These are phyloP conservation scores for Cerastis leucographa DNA, from an alignment of 2,888 invertebrate species.

Conservation along the genomic window DNA sequence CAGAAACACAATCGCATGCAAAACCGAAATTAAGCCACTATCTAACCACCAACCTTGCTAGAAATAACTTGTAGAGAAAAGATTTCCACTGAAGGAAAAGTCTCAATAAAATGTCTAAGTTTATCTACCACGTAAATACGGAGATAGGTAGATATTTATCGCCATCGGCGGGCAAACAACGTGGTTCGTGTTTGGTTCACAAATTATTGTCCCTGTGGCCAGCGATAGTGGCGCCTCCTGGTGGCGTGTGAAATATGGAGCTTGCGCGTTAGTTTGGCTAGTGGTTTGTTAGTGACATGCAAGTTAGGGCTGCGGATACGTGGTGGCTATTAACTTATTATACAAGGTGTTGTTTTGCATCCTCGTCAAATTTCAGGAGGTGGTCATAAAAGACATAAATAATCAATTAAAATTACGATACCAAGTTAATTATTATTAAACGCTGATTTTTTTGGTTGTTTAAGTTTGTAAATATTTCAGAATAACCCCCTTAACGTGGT, in stretches of 20 bases:
- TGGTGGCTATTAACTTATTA: too few relatives aligned
- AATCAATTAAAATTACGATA: too few relatives aligned
- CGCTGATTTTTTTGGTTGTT: too few relatives aligned
- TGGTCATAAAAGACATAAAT: too few relatives aligned
- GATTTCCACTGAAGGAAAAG: conserved; percentile 46
- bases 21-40: conserved; percentile 52
- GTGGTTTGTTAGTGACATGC: conserved; percentile 18
- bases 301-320: neutral
- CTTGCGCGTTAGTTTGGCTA: conserved; percentile 50
- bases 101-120: conserved; percentile 57
- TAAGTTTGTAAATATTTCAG: too few relatives aligned
- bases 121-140: conserved; percentile 55
- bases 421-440: too few relatives aligned
- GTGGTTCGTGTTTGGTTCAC: conserved; percentile 57
- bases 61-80: conserved; percentile 46
- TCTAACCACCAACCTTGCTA: conserved; percentile 9
- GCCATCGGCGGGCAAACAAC: conserved; percentile 33
- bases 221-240: conserved; percentile 70
- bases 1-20: conserved; percentile 48
- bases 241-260: conserved; percentile 67
- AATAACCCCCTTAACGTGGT: too few relatives aligned
- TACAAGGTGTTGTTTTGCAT: too few relatives aligned
- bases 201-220: conserved; percentile 56
- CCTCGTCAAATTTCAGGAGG: too few relatives aligned
- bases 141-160: conserved; percentile 62